Evolutionary conservation across 2,797 vertebrate species (phyloP).

Genomic region (Chloroceryle amazona): DNA sequence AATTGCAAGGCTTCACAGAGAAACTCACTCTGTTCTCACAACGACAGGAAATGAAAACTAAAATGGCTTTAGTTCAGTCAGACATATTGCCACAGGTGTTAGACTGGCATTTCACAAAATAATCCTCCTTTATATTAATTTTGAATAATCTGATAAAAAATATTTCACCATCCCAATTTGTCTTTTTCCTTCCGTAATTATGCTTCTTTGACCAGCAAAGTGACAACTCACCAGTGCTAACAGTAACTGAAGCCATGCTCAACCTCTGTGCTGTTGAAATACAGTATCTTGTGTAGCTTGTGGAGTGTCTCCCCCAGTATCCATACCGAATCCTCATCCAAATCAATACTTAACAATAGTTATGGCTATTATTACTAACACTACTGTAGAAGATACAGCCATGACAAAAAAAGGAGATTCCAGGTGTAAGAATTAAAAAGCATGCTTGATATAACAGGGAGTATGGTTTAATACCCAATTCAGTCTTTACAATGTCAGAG

Average conservation of each 20-base stretch:
- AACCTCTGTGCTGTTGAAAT: background rate
- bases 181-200: background rate
- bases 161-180: background rate
- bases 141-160: background rate
- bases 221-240: background rate
- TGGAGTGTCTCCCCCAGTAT: background rate
- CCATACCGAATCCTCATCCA: background rate
- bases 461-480: background rate
- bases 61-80: background rate
- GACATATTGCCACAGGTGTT: background rate
- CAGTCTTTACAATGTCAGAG: background rate
- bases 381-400: background rate
- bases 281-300: fast-evolving
- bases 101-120: background rate
- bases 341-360: background rate
- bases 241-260: background rate
- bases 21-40: background rate
- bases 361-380: background rate
- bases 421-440: background rate
- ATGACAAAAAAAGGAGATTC: background rate
- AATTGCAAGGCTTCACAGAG: background rate
- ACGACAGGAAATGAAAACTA: background rate
- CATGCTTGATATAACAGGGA: background rate
- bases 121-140: background rate
- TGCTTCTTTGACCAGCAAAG: background rate